A percentile compares a stretch with the other conserved stretches of the same genome.
These are phyloP conservation scores for Nibea coibor DNA, from an alignment of 2,113 vertebrate species.

Conservation along the genomic window DNA sequence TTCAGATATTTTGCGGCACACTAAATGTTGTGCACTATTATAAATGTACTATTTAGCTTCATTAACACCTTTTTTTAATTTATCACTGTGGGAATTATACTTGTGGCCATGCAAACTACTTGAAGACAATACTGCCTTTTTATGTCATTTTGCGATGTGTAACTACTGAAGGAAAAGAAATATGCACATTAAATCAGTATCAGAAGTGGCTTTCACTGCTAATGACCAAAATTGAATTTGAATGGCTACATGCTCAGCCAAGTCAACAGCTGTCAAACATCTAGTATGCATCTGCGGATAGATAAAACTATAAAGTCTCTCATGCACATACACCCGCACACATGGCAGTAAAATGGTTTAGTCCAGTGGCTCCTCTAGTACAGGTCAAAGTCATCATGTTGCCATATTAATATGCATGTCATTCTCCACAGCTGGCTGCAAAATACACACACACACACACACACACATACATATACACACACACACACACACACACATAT, in stretches of 20 bases:
- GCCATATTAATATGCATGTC: constrained; percentile 70
- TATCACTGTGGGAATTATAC: not conserved
- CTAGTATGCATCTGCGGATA: constrained; percentile 62
- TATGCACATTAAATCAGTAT: constrained; percentile 42
- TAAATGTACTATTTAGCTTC: not conserved
- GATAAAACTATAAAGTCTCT: constrained; percentile 73
- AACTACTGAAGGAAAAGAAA: constrained; percentile 18
- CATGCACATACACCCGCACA: constrained; percentile 66
- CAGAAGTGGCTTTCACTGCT: constrained; percentile 57
- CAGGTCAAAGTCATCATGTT: constrained; percentile 77
- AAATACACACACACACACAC: constrained; percentile 51
- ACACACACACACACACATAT: constrained; percentile 14
- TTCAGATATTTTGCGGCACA: not conserved
- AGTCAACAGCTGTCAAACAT: constrained; percentile 79
- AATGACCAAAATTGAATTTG: constrained; percentile 68
- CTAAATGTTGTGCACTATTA: too few relatives aligned
- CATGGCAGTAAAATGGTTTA: constrained; percentile 56
- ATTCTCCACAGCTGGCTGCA: constrained; percentile 75
- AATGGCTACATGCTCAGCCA: constrained; percentile 63
- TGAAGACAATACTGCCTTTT: not conserved
- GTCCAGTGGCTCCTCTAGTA: constrained; percentile 58
- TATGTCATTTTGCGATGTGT: not conserved
- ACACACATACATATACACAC: constrained; percentile 20
- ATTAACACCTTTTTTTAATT: not conserved
- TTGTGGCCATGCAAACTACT: not conserved